Evolutionary conservation across 2,888 invertebrate species (phyloP).

Genomic region (Psylliodes chrysocephalus): DNA sequence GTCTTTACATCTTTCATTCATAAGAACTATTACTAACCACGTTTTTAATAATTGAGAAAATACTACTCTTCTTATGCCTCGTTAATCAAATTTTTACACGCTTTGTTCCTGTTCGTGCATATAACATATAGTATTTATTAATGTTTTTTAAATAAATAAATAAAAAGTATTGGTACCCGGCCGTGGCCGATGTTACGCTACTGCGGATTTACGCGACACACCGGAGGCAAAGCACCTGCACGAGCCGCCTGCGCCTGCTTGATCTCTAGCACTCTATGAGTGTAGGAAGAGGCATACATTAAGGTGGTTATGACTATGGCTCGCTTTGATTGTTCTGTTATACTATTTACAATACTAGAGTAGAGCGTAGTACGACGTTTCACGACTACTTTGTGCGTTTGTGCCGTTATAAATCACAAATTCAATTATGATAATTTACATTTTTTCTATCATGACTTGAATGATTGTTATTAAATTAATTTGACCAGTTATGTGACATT

Average conservation of each 20-base stretch:
- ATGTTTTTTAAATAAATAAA: too few species aligned
- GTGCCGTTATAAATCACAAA: constrained; percentile 35
- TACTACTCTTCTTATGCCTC: neutral
- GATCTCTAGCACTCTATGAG: constrained; percentile 27
- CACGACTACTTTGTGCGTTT: constrained; percentile 18
- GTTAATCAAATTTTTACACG: neutral
- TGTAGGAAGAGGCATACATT: constrained; percentile 39
- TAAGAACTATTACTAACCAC: too few species aligned
- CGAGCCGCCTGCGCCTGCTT: constrained; percentile 44
- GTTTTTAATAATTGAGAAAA: neutral
- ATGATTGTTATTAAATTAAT: too few species aligned
- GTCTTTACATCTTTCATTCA: too few species aligned
- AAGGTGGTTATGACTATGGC: constrained; percentile 18
- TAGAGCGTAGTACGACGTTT: constrained; percentile 31
- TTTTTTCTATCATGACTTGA: too few species aligned
- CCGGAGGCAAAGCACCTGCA: constrained; percentile 55
- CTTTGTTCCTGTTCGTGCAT: too few species aligned
- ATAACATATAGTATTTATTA: too few species aligned
- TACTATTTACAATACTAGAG: constrained; percentile 37
- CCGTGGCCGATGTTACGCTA: constrained; percentile 41
- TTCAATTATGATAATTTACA: constrained; percentile 27
- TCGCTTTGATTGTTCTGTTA: constrained; percentile 37
- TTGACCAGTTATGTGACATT: too few species aligned
- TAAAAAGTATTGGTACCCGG: neutral
- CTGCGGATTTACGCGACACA: constrained; percentile 47